Percentiles rank a stretch among this genome's conserved stretches.
Evolutionary conservation across 2,797 vertebrate species (phyloP).

Genomic region (Lindbergichthys nudifrons): DNA sequence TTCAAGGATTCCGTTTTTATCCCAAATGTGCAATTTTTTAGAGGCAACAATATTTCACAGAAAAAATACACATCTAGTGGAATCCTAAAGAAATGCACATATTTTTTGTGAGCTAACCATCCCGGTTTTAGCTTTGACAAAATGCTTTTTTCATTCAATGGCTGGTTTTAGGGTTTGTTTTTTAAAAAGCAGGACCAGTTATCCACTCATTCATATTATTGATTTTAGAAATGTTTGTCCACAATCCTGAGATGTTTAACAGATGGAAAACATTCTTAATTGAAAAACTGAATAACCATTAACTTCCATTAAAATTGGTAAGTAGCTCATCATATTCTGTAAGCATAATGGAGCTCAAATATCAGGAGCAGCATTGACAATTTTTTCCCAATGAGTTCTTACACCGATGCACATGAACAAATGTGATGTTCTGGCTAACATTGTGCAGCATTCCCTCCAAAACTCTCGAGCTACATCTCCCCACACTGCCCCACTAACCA

Average conservation of each 20-base stretch:
- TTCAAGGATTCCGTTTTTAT: conserved; percentile 16
- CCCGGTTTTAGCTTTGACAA: not conserved
- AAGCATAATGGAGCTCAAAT: not conserved
- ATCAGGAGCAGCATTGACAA: not conserved
- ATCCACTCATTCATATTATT: not conserved
- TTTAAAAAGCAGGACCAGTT: not conserved
- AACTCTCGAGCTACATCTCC: not conserved
- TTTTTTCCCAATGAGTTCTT: not conserved
- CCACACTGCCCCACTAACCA: conserved; percentile 6
- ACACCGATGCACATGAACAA: not conserved
- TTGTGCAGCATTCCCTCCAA: conserved; percentile 2
- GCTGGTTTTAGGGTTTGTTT: not conserved
- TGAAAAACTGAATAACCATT: conserved; percentile 7
- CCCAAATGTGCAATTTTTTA: not conserved
- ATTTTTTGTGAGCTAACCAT: not conserved
- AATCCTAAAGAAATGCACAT: not conserved
- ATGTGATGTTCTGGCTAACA: not conserved
- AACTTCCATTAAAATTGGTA: not conserved
- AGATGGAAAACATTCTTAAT: not conserved
- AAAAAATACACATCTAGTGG: not conserved
- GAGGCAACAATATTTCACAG: conserved; percentile 4
- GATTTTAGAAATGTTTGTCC: not conserved
- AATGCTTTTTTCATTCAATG: not conserved
- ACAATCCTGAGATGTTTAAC: not conserved
- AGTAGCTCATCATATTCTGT: too few relatives aligned